Base-by-base conservation (phyloP, 2,888 invertebrate species). In the Corbicula japonica region DNA sequence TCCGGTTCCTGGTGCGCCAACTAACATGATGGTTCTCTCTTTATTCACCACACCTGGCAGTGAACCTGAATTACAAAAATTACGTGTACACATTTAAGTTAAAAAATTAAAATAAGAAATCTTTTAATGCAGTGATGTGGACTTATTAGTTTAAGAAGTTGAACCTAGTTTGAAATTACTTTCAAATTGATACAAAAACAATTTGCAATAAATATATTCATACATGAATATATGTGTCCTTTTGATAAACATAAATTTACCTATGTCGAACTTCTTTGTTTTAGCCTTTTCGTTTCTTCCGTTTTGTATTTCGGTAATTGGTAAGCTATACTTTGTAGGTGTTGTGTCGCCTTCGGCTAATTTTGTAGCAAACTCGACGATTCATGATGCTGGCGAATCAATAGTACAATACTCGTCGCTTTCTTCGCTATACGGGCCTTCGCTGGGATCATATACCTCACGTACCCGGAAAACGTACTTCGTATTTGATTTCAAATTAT, bases 1-100 rank as follows among this genome's bases (percentile, higher is more conserved):
- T 10, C 81, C 81, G 12, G 77, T 62, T 21, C 81, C 81, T 18
- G 81, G 77, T 5, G 76, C 81, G 21, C 81, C 81, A 21, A 81
- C 65, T 28, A 81, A 35, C 80, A 80, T 76, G 10, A 80, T 76
- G 8, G 75, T 76, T 48, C 70, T 78, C 52, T 78, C 77, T 46
- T 6, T 52, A n/a, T n/a, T 50, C 28, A 23, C 50, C 23, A 4
- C 4, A 8, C 2, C 8, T 21, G 21, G 50, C 12, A 28, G 50
- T 15, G 50, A 21, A 4, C 50, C 50, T 50, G 38, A 38, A 15
- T 10, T 23, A 26, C 26, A 18, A 6, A 5, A n/a, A 12, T 48
- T 48, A 48, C 18, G 5, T 6, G 18, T 48, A 48, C n/a, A 48
- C 21, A n/a, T 48, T n/a, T n/a, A n/a, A n/a, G n/a, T n/a, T n/a